Conservation (phyloP, 2,113 vertebrate genomes). For the Thamnaconus septentrionalis region DNA sequence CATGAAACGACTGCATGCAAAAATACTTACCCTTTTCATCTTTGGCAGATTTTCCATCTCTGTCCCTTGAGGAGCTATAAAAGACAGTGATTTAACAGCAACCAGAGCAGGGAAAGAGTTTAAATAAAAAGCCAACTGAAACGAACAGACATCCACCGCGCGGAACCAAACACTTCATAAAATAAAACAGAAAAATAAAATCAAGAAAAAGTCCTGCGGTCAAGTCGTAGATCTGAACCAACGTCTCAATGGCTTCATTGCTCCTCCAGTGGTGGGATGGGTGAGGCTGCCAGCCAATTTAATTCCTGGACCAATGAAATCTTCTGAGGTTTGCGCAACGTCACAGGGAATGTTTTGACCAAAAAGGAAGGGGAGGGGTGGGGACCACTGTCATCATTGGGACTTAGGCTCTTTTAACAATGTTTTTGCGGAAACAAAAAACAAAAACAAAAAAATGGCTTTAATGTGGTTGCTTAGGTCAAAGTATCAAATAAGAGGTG, state of each 20-base stretch:
- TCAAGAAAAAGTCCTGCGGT: slow-evolving; percentile 75
- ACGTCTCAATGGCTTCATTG: slow-evolving; percentile 91
- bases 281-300: slow-evolving; percentile 96
- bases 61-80: slow-evolving; percentile 94
- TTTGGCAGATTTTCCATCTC: slow-evolving; percentile 92
- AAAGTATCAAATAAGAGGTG: slow-evolving; percentile 83
- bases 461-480: slow-evolving; percentile 85
- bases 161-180: slow-evolving; percentile 39
- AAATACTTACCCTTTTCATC: slow-evolving; percentile 91
- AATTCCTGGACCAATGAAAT: slow-evolving; percentile 97
- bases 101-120: slow-evolving; percentile 76
- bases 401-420: slow-evolving; percentile 88
- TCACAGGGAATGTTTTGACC: slow-evolving; percentile 88
- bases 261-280: slow-evolving; percentile 92
- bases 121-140: slow-evolving; percentile 25
- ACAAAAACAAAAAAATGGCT: slow-evolving; percentile 72
- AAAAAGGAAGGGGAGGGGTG: slow-evolving; percentile 84
- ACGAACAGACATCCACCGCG: slow-evolving; percentile 44
- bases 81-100: slow-evolving; percentile 81
- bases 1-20: neutral
- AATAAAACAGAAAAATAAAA: slow-evolving; percentile 27
- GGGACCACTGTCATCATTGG: slow-evolving; percentile 88
- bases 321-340: slow-evolving; percentile 95
- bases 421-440: slow-evolving; percentile 57
- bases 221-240: slow-evolving; percentile 84